Evolutionary conservation across 1,140 invertebrate species (phyloP), one percentile per base, ranked within the genome.

Genomic region (Theocolax elegans): DNA sequence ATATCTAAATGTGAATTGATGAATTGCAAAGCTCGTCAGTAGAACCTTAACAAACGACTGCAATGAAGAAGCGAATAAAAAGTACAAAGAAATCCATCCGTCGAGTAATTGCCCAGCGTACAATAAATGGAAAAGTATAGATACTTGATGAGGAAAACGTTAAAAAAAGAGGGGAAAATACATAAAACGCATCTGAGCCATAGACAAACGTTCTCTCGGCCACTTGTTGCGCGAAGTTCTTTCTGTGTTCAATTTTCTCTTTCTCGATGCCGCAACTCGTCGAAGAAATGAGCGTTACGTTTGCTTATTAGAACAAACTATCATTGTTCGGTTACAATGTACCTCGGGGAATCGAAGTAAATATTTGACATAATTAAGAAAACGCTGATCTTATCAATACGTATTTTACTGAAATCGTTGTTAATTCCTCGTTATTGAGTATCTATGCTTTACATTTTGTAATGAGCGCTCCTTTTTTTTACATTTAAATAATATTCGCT

Each of bases 221-320:
- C 53, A 58, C 64, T 48, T 58, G 64, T 66, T 58, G 63, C 63
- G 23, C 21, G 35, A n/a, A 42, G 27, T 56, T 66, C 51, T 15
- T 31, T 19, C 9, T 8, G 38, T 4, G 25, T 56, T 58, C 64
- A 44, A 46, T 48, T 56, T 44, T 56, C 53, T 31, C 64, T 21
- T 1, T 46, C 27, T 48, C 35, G 21, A 42, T 15, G 38, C 4
- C 1, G 29, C 17, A 9, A 49, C 46, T 63, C 48, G n/a, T 35
- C 12, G 29, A 25, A 63, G 29, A 38, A 35, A 21, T 23, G 44
- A 44, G 25, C 25, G 25, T 12, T 0, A 17, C 40, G 25, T 27
- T 62, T 19, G 51, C 15, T 46, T 56, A 56, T 56, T 44, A 46
- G 63, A 44, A 42, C 38, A 25, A 40, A 51, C 8, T 12, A 48